phyloP scores from a whole-genome alignment of 2,888 invertebrate genomes.

The Chrysolina americana region DNA sequence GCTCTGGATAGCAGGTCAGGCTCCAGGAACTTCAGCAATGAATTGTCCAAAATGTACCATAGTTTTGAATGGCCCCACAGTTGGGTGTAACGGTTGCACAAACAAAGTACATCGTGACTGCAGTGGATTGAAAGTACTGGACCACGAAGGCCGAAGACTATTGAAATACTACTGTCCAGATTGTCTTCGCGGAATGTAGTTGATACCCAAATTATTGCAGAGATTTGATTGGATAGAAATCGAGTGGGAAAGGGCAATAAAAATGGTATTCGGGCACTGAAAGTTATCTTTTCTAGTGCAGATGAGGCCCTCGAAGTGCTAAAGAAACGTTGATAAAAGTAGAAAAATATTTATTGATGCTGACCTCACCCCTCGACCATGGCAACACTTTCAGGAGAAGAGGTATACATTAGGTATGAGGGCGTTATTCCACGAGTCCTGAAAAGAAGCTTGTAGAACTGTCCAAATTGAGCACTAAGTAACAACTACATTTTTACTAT shows the following conservation, averaged over 20 bases:
- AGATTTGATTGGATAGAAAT: too few species aligned
- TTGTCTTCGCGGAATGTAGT: background rate
- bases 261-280: background rate
- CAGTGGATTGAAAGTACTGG: background rate
- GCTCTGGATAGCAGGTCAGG: background rate
- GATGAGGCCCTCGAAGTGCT: too few species aligned
- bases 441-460: too few species aligned
- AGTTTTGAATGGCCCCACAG: background rate
- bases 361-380: background rate
- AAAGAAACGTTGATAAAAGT: too few species aligned
- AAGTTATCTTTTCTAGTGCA: too few species aligned
- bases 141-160: background rate
- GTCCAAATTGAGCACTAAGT: slow-evolving; percentile 19
- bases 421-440: slow-evolving; percentile 9
- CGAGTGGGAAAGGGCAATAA: background rate
- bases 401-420: slow-evolving; percentile 1
- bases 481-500: slow-evolving; percentile 22
- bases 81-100: background rate
- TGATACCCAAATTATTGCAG: too few species aligned
- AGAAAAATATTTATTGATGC: too few species aligned
- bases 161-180: background rate
- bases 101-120: too few species aligned
- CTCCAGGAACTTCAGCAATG: background rate
- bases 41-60: background rate
- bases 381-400: slow-evolving; percentile 18